phyloP scores from a whole-genome alignment of 2,797 vertebrate species.

The Gobio occitaniae region DNA sequence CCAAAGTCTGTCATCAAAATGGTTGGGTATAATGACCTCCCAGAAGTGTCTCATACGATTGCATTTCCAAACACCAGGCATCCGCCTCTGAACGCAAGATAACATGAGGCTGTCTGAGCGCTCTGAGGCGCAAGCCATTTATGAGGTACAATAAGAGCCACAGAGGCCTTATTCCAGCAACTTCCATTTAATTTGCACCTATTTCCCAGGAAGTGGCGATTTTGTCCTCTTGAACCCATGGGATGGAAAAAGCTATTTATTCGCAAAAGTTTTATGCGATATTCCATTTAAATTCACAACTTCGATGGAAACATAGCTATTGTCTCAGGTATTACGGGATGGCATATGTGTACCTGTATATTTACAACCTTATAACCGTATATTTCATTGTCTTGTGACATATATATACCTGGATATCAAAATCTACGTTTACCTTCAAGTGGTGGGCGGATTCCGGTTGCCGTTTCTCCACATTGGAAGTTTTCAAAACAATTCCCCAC shows the following conservation, averaged over 20 bases:
- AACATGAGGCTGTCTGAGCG: background rate
- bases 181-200: background rate
- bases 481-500: too few relatives aligned
- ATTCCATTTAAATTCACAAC: background rate
- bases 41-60: background rate
- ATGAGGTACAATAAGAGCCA: background rate
- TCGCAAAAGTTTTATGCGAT: background rate
- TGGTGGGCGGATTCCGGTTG: background rate
- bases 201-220: background rate
- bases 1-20: background rate
- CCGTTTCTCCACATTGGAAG: too few relatives aligned
- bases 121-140: background rate
- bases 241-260: background rate
- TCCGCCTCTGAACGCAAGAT: background rate
- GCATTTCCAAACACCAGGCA: background rate
- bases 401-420: constrained; percentile 12
- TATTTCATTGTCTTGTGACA: background rate
- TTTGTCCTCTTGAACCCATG: background rate
- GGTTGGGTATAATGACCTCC: background rate
- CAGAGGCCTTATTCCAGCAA: background rate
- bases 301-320: background rate
- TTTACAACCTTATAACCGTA: background rate
- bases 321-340: background rate
- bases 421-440: background rate
- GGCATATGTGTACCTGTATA: background rate